Evolutionary conservation across 2,888 invertebrate species (phyloP).

Genomic region (Cataglyphis altisquamis): DNA sequence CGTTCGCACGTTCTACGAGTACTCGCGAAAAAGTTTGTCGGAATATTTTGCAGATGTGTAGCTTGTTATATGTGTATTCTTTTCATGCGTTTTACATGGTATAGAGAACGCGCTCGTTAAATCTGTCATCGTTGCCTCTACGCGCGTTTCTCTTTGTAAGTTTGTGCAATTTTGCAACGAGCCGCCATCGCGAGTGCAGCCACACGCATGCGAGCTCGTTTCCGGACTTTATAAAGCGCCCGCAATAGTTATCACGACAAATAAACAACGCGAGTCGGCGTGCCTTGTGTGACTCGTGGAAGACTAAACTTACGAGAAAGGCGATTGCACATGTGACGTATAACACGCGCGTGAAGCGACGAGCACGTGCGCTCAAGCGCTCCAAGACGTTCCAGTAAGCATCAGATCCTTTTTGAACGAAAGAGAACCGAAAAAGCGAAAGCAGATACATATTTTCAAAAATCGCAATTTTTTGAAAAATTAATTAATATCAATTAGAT

Average conservation of each 20-base stretch:
- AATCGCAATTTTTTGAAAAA: not conserved
- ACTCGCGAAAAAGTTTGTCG: conserved; percentile 21
- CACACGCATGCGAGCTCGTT: conserved; percentile 70
- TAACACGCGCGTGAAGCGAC: conserved; percentile 6
- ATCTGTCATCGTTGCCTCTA: conserved; percentile 9
- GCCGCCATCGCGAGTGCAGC: conserved; percentile 38
- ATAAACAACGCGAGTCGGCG: conserved; percentile 63
- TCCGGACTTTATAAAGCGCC: conserved; percentile 71
- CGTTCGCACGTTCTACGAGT: not conserved
- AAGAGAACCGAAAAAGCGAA: not conserved
- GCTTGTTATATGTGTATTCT: conserved; percentile 28
- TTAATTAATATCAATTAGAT: not conserved
- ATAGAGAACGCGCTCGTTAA: conserved; percentile 49
- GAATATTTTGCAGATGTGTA: conserved; percentile 27
- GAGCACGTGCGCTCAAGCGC: conserved; percentile 36
- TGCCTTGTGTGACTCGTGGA: not conserved
- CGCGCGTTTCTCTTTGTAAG: conserved; percentile 30
- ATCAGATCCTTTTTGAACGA: not conserved
- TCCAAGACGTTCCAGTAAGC: not conserved
- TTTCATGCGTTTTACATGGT: conserved; percentile 31
- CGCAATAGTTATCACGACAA: conserved; percentile 63
- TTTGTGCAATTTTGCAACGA: conserved; percentile 39
- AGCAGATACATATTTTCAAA: not conserved
- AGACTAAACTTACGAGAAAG: conserved; percentile 28
- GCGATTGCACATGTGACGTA: conserved; percentile 27